Evolutionary conservation across 30 jellyfish, hydroid and myxozoan genomes (phyloP), one percentile per base, ranked within the genome.

Genomic region (Turritopsis dohrnii): DNA sequence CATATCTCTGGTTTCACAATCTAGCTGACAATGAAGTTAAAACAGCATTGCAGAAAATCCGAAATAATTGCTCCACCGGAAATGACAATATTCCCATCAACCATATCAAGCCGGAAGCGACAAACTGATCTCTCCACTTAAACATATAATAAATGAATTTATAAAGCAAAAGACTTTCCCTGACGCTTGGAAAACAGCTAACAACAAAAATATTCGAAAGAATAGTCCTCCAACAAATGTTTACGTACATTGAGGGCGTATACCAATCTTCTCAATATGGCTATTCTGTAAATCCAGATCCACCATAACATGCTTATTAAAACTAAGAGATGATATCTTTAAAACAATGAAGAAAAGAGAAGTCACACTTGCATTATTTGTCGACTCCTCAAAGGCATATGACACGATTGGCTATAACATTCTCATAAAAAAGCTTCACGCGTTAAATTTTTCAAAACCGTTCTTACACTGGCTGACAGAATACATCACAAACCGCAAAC

Each of bases 191-290:
- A 81, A n/a, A n/a, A n/a, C n/a, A n/a, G 66, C 16, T 24, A 52
- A 60, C 88, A 25, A 22, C 88, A 24, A 81, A 81, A 29, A 23
- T 81, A 53, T 81, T 16, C 60, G 84, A 81, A 81, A 81, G 84
- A 53, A 65, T 81, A 21, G 19, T 81, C 52, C 65, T 20, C 21
- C 26, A 60, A 26, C 88, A 81, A 41, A 8, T 81, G 22, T n/a
- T 26, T 0, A 29, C 26, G 16, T 1, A 74, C 60, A 69, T 1
- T 1, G 77, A 69, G 19, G 19, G 31, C 9, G 9, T 69, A 69
- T 69, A 69, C 22, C 28, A 69, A 69, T 41, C 60, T 3, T 41
- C 60, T 41, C 60, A 41, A 41, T 13, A 5, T 13, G 60, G 60
- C 13, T 41, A n/a, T n/a, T 41, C 60, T 13, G 60, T 13, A 41